Evolutionary conservation across 2,113 vertebrate species (phyloP).

Genomic region (Thalassoma bifasciatum): DNA sequence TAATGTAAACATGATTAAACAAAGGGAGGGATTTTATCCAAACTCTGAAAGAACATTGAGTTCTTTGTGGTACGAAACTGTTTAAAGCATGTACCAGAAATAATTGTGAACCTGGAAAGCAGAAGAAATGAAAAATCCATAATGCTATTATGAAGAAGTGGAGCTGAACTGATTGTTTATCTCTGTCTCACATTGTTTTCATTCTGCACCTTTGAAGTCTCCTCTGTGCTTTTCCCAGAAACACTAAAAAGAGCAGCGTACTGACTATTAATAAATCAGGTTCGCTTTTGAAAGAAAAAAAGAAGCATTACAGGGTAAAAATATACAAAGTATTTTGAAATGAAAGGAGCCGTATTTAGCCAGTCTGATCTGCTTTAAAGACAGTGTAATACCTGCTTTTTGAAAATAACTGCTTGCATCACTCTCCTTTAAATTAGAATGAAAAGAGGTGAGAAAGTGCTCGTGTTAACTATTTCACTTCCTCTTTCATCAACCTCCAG

Average conservation of each 20-base stretch:
- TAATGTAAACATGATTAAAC: constrained; percentile 15
- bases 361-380: background rate
- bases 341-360: background rate
- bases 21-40: background rate
- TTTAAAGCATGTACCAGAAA: background rate
- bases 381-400: background rate
- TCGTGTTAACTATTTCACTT: background rate
- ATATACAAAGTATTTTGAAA: background rate
- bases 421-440: background rate
- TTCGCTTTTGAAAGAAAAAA: background rate
- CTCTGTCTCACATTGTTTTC: background rate
- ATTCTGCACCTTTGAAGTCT: background rate
- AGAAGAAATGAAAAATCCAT: background rate
- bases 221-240: background rate
- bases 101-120: background rate
- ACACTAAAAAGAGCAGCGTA: background rate
- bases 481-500: constrained; percentile 71
- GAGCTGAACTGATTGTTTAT: background rate
- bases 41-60: background rate
- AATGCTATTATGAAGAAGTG: background rate
- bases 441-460: background rate
- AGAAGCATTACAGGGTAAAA: background rate
- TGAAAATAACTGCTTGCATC: background rate
- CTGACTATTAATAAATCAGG: background rate
- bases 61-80: background rate